Percentiles rank a stretch among this genome's conserved stretches.
Evolutionary conservation across 2,113 vertebrate genomes (phyloP).

Genomic region (Mormoops blainvillei): DNA sequence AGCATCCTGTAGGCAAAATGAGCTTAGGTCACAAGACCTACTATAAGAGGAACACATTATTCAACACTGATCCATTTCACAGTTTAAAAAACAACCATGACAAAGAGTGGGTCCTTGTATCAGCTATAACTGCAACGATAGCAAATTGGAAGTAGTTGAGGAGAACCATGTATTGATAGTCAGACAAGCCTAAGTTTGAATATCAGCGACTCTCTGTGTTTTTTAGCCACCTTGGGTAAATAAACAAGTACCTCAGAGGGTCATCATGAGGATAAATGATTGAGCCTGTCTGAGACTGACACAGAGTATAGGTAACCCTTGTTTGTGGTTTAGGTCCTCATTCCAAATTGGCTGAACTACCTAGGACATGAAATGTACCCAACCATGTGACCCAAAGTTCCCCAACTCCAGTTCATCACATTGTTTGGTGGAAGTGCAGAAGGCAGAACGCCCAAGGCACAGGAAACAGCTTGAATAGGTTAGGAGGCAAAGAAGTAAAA

Average conservation of each 20-base stretch:
- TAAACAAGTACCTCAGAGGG: neutral
- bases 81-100: neutral
- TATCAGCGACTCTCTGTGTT: neutral
- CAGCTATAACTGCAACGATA: neutral
- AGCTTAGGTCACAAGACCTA: neutral
- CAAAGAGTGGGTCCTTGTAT: neutral
- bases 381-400: neutral
- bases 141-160: neutral
- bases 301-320: neutral
- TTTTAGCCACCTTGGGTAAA: neutral
- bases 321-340: neutral
- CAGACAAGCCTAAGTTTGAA: neutral
- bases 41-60: neutral
- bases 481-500: neutral
- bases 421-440: neutral
- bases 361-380: neutral
- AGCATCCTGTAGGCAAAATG: neutral
- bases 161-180: neutral
- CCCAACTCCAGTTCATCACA: neutral
- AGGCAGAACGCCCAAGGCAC: neutral
- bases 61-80: neutral
- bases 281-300: neutral
- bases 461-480: neutral
- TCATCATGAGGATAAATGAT: neutral
- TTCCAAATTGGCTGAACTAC: too few relatives aligned